Base-by-base conservation (phyloP, 2,888 invertebrate genomes). In the Tetragnatha montana region DNA sequence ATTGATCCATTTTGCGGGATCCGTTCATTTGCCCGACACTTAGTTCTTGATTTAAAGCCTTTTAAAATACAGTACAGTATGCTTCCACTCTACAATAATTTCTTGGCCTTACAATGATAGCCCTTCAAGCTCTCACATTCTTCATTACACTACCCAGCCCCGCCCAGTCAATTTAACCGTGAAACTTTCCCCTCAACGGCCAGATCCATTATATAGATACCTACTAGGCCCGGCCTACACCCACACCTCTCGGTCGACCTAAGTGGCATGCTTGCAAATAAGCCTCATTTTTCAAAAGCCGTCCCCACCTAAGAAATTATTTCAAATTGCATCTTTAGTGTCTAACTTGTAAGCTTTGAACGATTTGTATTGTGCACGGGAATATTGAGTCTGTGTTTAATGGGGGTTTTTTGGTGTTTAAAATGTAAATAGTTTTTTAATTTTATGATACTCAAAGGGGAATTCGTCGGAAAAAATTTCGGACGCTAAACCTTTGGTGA, bases 241-340 rank as follows among this genome's bases (percentile, higher is more conserved):
- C 81, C 70, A 81, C 81, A 19, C 69, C n/a, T 10, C 8, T 19
- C 19, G 0, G 19, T 35, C 60, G 12, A 4, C 60, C 60, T 60
- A 60, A 60, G 60, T 60, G 60, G 60, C 60, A 7, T 35, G 35
- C 60, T 60, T 17, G 50, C 19, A 79, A 80, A 47, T 8, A 70
- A 50, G 35, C 70, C 83, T 75, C 83, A 85, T 85, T 78, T 70
- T 76, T 85, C 84, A 85, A 35, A 60, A 68, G 73, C 87, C 81
- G 79, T 71, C 87, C 47, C 81, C 87, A 22, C 87, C 12, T 75
- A 1, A 69, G 73, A 87, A 87, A 87, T 87, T 75, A 81, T 87
- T 87, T 87, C 87, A 81, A 87, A 87, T 87, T 81, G 69, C 81
- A 75, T 87, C 80, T 87, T 87, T 87, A 87, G 81, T 87, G 87